A percentile compares a stretch with the other conserved stretches of the same genome.
These are phyloP conservation scores for Cephus runcator DNA, from an alignment of 2,888 invertebrate genomes.

Conservation along the genomic window DNA sequence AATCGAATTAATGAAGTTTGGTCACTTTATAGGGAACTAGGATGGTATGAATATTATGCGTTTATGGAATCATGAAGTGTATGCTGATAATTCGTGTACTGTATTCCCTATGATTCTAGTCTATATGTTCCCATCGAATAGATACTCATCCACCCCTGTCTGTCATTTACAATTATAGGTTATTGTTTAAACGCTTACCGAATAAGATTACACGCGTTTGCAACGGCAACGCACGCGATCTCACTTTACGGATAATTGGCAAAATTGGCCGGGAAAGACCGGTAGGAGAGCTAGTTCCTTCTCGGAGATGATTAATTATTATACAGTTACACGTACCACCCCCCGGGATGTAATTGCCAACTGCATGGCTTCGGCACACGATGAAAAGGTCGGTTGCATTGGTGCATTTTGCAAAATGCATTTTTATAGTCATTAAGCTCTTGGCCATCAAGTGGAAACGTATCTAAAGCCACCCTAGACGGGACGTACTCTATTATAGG, in stretches of 20 bases:
- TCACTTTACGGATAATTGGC: neutral
- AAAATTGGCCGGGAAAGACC: neutral
- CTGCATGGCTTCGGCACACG: neutral
- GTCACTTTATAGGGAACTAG: too few species aligned
- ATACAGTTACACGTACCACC: neutral
- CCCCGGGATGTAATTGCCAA: neutral
- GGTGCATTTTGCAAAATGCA: neutral
- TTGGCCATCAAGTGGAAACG: neutral
- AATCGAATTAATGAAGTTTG: neutral
- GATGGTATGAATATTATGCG: too few species aligned
- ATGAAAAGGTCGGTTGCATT: neutral
- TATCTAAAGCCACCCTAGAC: neutral
- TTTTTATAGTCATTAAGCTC: neutral
- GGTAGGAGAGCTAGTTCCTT: neutral
- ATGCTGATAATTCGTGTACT: neutral
- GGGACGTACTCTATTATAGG: neutral
- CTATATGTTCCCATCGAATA: neutral
- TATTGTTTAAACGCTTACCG: neutral
- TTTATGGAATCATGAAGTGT: too few species aligned
- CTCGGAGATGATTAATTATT: neutral
- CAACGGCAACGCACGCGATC: neutral
- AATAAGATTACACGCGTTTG: neutral
- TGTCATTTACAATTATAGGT: neutral
- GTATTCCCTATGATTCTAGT: neutral
- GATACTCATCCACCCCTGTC: neutral